Conservation (phyloP, 1,140 invertebrate genomes). For the Drosophila burlai region DNA sequence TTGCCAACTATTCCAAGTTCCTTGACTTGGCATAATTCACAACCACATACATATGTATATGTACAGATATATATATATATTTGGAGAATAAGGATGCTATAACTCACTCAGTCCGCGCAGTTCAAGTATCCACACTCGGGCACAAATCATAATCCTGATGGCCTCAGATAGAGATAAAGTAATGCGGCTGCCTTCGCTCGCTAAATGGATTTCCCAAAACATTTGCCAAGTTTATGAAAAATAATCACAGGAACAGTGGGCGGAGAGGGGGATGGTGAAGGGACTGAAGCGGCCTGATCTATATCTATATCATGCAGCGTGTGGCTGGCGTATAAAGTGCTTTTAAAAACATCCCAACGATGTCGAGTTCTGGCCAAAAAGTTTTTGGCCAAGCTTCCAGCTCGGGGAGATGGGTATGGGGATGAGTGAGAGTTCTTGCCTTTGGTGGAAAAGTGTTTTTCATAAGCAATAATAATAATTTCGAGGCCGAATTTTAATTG, state of each 20-base stretch:
- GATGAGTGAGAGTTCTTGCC: constrained; percentile 12
- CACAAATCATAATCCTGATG: constrained; percentile 75
- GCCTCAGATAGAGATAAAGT: constrained; percentile 77
- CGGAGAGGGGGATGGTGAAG: neutral
- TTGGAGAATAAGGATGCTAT: constrained; percentile 20
- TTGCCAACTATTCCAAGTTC: constrained; percentile 58
- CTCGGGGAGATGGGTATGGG: neutral
- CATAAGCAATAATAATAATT: constrained; percentile 82
- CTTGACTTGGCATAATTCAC: constrained; percentile 56
- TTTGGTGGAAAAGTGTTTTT: constrained; percentile 71
- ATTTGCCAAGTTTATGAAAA: constrained; percentile 82
- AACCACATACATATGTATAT: constrained; percentile 28
- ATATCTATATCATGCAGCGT: constrained; percentile 50
- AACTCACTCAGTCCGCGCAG: constrained; percentile 28
- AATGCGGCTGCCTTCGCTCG: constrained; percentile 66
- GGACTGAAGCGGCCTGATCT: constrained; percentile 19
- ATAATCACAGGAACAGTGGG: constrained; percentile 63
- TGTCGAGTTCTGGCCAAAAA: constrained; percentile 57
- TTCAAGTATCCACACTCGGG: constrained; percentile 39
- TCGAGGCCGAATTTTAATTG: constrained; percentile 80
- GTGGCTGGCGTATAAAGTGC: constrained; percentile 76
- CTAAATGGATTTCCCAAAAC: constrained; percentile 78
- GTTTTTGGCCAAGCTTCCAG: constrained; percentile 36
- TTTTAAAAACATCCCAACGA: constrained; percentile 73
- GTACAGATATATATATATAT: neutral